Conservation (phyloP, 2,797 vertebrate species). For the Miichthys miiuy region DNA sequence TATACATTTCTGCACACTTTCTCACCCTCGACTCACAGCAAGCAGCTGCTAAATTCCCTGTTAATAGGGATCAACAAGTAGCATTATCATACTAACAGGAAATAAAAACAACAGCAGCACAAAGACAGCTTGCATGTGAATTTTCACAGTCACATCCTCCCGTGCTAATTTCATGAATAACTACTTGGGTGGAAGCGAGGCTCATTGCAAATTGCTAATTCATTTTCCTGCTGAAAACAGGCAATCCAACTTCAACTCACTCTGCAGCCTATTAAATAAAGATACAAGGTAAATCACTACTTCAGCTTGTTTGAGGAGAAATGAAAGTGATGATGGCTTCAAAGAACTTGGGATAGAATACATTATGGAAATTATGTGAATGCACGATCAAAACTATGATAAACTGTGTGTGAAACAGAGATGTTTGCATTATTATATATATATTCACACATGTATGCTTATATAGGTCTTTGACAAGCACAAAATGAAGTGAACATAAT, state of each 20-base stretch:
- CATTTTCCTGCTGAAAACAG: constrained; percentile 65
- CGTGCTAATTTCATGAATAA: constrained; percentile 55
- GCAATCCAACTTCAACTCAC: constrained; percentile 44
- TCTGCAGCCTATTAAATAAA: constrained; percentile 71
- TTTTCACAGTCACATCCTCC: constrained; percentile 21
- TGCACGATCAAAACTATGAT: constrained; percentile 20
- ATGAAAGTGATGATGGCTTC: constrained; percentile 66
- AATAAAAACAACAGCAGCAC: neutral
- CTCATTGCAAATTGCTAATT: constrained; percentile 76
- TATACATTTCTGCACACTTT: neutral
- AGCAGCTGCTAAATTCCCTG: constrained; percentile 28
- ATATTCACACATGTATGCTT: neutral
- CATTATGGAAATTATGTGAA: constrained; percentile 57
- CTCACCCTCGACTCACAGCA: neutral
- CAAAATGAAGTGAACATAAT: constrained; percentile 14
- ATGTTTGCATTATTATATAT: constrained; percentile 5
- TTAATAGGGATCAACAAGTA: constrained; percentile 38
- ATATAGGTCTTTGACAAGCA: constrained; percentile 25
- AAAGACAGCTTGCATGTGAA: constrained; percentile 42
- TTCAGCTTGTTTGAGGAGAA: constrained; percentile 64
- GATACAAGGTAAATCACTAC: constrained; percentile 64
- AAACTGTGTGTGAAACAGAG: neutral
- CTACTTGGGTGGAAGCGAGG: constrained; percentile 51
- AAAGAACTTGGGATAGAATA: constrained; percentile 59
- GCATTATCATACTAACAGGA: neutral